Percentiles rank a stretch among this genome's conserved stretches.
Evolutionary conservation across 1,140 invertebrate genomes (phyloP).

Genomic region (Eciton burchellii): DNA sequence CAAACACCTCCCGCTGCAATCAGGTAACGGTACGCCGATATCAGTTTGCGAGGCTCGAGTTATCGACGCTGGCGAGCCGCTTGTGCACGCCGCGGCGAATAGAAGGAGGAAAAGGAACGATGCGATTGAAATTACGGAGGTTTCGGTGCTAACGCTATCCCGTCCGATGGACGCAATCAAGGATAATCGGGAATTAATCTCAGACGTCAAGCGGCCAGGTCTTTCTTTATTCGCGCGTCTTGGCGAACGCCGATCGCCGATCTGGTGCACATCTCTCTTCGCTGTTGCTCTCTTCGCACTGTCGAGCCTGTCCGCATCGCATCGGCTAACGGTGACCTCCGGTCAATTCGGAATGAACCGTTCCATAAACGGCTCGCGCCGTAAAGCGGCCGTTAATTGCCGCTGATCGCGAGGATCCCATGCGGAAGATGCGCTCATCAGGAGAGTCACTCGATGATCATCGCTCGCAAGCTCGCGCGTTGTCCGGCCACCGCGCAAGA

Average conservation of each 20-base stretch:
- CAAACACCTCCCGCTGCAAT: slow-evolving; percentile 48
- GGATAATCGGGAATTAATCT: neutral
- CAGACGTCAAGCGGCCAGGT: neutral
- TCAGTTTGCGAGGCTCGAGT: slow-evolving; percentile 34
- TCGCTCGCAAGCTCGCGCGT: slow-evolving; percentile 35
- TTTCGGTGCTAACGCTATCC: neutral
- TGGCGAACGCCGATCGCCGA: neutral
- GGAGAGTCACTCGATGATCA: slow-evolving; percentile 36
- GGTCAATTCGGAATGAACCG: slow-evolving; percentile 29
- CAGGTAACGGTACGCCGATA: slow-evolving; percentile 52
- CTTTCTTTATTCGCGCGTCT: neutral
- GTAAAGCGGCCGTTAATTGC: slow-evolving; percentile 15
- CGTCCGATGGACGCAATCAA: neutral
- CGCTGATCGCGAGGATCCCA: neutral
- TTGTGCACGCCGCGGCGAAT: neutral
- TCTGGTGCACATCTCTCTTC: neutral
- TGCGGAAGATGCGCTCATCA: slow-evolving; percentile 34
- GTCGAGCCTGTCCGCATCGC: neutral
- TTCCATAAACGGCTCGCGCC: neutral
- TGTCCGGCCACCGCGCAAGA: neutral
- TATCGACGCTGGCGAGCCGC: slow-evolving; percentile 11
- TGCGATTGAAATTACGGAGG: slow-evolving; percentile 2
- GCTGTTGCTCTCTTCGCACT: neutral
- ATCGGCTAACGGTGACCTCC: neutral
- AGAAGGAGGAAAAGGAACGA: neutral